A percentile compares a stretch with the other conserved stretches of the same genome.
These are phyloP conservation scores for Drosophila pandora DNA, from an alignment of 1,140 invertebrate species.

Conservation along the genomic window DNA sequence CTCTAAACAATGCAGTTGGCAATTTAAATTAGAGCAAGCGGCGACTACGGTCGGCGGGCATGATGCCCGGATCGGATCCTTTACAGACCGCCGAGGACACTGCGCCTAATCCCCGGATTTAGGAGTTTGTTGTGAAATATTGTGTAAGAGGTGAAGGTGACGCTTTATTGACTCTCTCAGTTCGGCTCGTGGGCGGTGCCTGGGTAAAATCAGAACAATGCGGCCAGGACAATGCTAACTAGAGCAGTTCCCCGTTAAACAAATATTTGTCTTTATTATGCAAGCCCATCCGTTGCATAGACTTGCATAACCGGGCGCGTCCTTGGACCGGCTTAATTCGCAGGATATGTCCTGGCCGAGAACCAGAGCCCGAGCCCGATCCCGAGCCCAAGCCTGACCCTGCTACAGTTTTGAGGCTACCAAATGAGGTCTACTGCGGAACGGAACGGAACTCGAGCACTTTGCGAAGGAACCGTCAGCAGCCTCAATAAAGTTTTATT, in stretches of 20 bases:
- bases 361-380: not conserved
- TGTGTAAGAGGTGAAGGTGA: constrained; percentile 67
- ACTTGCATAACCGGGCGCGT: constrained; percentile 71
- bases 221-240: constrained; percentile 62
- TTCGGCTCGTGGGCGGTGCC: constrained; percentile 64
- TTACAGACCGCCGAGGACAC: constrained; percentile 50
- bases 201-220: constrained; percentile 44
- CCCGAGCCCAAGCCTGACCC: constrained; percentile 28
- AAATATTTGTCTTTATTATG: constrained; percentile 72
- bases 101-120: constrained; percentile 71
- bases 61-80: constrained; percentile 36
- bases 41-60: constrained; percentile 46
- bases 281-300: constrained; percentile 75
- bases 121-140: constrained; percentile 61
- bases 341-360: constrained; percentile 21
- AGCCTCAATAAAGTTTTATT: constrained; percentile 77
- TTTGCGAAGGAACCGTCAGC: constrained; percentile 13
- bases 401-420: constrained; percentile 72
- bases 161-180: constrained; percentile 44
- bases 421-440: constrained; percentile 60
- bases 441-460: constrained; percentile 68
- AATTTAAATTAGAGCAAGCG: constrained; percentile 77
- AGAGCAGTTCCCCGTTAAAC: constrained; percentile 74
- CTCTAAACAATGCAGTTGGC: constrained; percentile 42
- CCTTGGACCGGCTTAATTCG: constrained; percentile 54